These are phyloP conservation scores for Ophioninae sp. DNA, from an alignment of 2,888 invertebrate genomes.

Conservation along the genomic window DNA sequence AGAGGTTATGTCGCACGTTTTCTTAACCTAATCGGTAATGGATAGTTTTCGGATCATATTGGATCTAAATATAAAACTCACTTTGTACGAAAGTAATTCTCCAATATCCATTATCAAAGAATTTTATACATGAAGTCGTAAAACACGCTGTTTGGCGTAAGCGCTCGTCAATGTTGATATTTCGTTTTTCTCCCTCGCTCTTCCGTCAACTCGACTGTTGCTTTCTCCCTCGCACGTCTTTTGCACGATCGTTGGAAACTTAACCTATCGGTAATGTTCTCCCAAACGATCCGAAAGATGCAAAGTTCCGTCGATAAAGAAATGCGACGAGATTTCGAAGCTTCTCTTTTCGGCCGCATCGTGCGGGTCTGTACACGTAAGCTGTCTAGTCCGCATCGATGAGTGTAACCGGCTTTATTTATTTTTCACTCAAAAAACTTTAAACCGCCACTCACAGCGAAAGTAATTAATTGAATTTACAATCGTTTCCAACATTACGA, in stretches of 20 bases:
- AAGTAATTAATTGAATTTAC: not conserved
- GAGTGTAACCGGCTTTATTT: not conserved
- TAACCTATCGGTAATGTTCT: not conserved
- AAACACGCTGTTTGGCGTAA: conserved; percentile 5
- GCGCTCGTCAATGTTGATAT: not conserved
- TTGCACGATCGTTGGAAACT: not conserved
- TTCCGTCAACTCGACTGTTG: too few species aligned
- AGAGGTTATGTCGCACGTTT: conserved; percentile 36
- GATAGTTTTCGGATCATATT: not conserved
- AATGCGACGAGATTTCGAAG: too few species aligned
- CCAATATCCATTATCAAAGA: conserved; percentile 79
- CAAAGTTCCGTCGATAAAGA: too few species aligned
- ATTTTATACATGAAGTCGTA: conserved; percentile 4
- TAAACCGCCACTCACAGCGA: not conserved
- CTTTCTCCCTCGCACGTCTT: not conserved
- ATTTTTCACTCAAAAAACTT: not conserved
- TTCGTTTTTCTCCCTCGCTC: not conserved
- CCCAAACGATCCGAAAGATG: too few species aligned
- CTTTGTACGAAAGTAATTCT: conserved; percentile 81
- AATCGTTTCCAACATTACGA: not conserved
- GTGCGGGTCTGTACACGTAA: too few species aligned
- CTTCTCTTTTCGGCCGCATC: too few species aligned
- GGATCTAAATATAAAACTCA: conserved; percentile 58
- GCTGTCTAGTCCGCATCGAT: too few species aligned
- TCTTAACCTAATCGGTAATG: not conserved